A percentile compares a stretch with the other conserved stretches of the same genome.
phyloP scores from a whole-genome alignment of 2,888 invertebrate species.

The Gnatocerus cornutus region DNA sequence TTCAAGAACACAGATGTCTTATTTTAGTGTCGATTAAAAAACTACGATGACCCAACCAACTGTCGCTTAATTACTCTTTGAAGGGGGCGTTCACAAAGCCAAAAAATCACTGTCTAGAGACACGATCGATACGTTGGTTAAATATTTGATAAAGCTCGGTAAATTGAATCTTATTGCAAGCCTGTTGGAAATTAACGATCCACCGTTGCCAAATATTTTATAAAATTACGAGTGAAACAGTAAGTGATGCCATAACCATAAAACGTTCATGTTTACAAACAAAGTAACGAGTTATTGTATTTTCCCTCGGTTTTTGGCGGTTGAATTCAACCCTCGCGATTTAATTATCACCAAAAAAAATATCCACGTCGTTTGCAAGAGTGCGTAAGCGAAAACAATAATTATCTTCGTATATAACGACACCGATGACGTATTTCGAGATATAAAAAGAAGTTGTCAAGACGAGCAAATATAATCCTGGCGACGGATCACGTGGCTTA shows the following conservation, averaged over 20 bases:
- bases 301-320: not conserved
- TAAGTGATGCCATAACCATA: slow-evolving; percentile 30
- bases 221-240: slow-evolving; percentile 21
- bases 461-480: slow-evolving; percentile 23
- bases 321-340: slow-evolving; percentile 9
- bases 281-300: slow-evolving; percentile 15
- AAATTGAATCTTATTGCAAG: slow-evolving; percentile 1
- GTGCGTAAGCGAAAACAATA: slow-evolving; percentile 36
- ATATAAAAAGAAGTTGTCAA: slow-evolving; percentile 39
- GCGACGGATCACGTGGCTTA: slow-evolving; percentile 24
- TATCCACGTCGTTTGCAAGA: slow-evolving; percentile 16
- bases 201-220: slow-evolving; percentile 26
- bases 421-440: slow-evolving; percentile 27
- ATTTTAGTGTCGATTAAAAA: no score
- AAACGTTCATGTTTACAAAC: slow-evolving; percentile 33
- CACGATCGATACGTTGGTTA: slow-evolving; percentile 12
- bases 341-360: slow-evolving; percentile 31
- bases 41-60: no score
- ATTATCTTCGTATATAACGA: slow-evolving; percentile 22
- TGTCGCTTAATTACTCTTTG: no score
- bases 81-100: slow-evolving; percentile 14
- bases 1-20: no score
- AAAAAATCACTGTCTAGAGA: slow-evolving; percentile 29
- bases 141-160: slow-evolving; percentile 14
- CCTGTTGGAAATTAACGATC: not conserved